These are phyloP conservation scores for Camelus dromedarius DNA, from an alignment of 2,113 vertebrate genomes.

Conservation along the genomic window DNA sequence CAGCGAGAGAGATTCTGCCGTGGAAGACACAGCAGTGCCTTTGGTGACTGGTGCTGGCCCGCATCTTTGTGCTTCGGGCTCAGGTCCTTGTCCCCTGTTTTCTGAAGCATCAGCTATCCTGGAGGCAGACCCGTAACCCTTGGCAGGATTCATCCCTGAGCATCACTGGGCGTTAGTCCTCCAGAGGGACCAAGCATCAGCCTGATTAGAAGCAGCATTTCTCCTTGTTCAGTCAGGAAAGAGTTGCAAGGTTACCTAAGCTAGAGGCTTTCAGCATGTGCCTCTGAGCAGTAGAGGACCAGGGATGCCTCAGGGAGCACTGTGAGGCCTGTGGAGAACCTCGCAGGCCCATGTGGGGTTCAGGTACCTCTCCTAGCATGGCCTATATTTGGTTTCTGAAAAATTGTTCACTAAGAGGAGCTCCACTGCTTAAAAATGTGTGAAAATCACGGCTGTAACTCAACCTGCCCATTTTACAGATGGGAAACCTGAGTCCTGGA, in stretches of 20 bases:
- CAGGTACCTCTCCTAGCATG: not conserved
- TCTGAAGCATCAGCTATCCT: not conserved
- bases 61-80: not conserved
- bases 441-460: not conserved
- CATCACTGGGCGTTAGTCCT: not conserved
- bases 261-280: not conserved
- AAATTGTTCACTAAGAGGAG: not conserved
- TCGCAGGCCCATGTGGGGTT: not conserved
- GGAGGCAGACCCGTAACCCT: too few species aligned
- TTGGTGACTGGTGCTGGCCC: not conserved
- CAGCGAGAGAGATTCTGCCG: accelerated
- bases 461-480: not conserved
- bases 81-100: not conserved
- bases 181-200: not conserved
- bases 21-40: not conserved
- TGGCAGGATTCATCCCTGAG: not conserved
- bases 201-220: not conserved
- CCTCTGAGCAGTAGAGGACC: not conserved
- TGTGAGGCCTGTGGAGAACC: not conserved
- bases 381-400: not conserved
- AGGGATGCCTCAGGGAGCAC: not conserved
- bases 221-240: not conserved
- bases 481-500: not conserved
- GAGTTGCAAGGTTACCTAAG: not conserved
- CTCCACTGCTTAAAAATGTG: not conserved